phyloP scores from a whole-genome alignment of 1,140 invertebrate species.

The Holcopasites calliopsidis region DNA sequence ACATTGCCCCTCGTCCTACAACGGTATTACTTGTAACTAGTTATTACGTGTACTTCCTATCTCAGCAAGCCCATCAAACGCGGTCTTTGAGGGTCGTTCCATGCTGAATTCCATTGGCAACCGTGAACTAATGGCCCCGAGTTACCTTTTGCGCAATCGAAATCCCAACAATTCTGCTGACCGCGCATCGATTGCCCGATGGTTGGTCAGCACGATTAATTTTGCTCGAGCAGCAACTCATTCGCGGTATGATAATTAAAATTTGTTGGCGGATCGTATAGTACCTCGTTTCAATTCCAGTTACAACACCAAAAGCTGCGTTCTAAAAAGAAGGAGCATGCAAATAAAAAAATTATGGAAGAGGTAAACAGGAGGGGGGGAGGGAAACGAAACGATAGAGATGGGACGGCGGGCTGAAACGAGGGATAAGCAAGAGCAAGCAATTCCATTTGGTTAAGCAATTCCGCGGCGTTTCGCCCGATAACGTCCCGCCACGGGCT shows the following conservation, averaged over 20 bases:
- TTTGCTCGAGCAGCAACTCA: constrained; percentile 40
- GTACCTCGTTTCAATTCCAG: background rate
- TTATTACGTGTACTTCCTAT: background rate
- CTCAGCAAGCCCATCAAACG: background rate
- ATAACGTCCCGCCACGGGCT: constrained; percentile 51
- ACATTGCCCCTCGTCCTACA: too few relatives aligned
- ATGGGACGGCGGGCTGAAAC: constrained; percentile 9
- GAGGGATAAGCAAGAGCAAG: constrained; percentile 24
- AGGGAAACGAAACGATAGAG: background rate
- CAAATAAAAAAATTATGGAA: background rate
- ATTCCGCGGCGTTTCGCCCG: constrained; percentile 60
- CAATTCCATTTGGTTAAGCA: constrained; percentile 67
- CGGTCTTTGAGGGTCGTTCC: background rate
- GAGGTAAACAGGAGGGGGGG: background rate
- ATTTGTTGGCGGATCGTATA: constrained; percentile 62
- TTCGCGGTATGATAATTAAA: constrained; percentile 66
- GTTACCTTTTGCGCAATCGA: constrained; percentile 17
- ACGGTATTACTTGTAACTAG: too few relatives aligned
- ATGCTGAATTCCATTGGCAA: constrained; percentile 19
- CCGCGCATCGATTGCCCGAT: constrained; percentile 40
- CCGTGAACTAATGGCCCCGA: constrained; percentile 11
- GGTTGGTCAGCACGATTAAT: constrained; percentile 54
- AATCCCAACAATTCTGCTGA: constrained; percentile 18
- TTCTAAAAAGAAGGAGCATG: background rate
- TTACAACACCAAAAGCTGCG: too few relatives aligned